A percentile compares a stretch with the other conserved stretches of the same genome.
Conservation (phyloP, 2,888 invertebrate genomes). For the Dicyrtoma fusca region DNA sequence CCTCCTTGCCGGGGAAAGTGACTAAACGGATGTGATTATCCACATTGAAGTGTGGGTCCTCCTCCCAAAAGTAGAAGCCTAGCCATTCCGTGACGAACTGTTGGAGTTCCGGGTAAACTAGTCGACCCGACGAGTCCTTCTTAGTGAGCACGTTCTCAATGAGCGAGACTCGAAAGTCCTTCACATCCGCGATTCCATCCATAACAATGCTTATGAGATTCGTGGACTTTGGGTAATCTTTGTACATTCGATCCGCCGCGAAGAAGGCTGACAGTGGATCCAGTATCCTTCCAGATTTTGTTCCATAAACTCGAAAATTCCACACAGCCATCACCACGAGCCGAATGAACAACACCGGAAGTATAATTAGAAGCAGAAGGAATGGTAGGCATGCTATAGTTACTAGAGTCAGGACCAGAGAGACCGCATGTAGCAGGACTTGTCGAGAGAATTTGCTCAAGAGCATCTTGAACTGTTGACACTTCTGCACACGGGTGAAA, state of each 20-base stretch:
- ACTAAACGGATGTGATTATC: conserved; percentile 21
- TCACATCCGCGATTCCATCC: conserved; percentile 3
- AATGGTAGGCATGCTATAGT: too few species aligned
- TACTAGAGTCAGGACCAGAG: too few species aligned
- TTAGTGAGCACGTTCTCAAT: conserved; percentile 20
- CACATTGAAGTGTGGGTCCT: conserved; percentile 17
- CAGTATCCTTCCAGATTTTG: background rate
- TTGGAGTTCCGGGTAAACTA: conserved; percentile 20
- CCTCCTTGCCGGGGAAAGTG: conserved; percentile 8
- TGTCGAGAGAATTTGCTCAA: too few species aligned
- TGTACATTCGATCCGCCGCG: conserved; percentile 24
- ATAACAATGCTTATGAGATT: conserved; percentile 20
- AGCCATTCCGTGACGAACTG: conserved; percentile 5
- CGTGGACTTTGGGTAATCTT: conserved; percentile 12
- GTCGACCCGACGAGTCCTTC: background rate
- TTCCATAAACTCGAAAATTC: too few species aligned
- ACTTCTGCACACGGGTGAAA: too few species aligned
- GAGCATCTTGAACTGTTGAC: too few species aligned
- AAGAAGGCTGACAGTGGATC: conserved; percentile 28
- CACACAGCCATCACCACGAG: too few species aligned
- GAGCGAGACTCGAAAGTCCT: background rate
- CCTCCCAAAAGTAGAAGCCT: conserved; percentile 29
- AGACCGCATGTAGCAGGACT: too few species aligned
- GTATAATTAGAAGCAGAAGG: too few species aligned
- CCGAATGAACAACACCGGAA: too few species aligned